Percentiles rank a stretch among this genome's conserved stretches.
Evolutionary conservation across 2,797 vertebrate genomes (phyloP).

Genomic region (Florisuga fusca): DNA sequence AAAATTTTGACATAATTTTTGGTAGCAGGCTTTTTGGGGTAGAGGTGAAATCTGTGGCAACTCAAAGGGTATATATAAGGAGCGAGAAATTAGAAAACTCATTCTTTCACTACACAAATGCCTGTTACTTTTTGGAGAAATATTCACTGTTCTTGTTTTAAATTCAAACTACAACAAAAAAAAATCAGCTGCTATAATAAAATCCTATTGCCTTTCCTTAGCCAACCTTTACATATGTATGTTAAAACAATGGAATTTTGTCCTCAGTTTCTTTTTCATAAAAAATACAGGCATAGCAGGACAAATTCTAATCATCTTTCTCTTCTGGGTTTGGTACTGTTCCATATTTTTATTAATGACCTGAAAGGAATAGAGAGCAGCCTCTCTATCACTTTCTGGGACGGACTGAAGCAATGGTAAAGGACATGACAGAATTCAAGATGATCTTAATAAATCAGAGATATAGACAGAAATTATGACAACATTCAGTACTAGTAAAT

Average conservation of each 20-base stretch:
- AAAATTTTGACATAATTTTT: neutral
- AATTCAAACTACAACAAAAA: neutral
- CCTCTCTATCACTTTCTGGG: neutral
- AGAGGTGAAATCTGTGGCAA: neutral
- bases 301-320: neutral
- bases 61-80: neutral
- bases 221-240: neutral
- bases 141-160: neutral
- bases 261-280: neutral
- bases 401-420: neutral
- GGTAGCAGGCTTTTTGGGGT: neutral
- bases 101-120: neutral
- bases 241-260: neutral
- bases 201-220: neutral
- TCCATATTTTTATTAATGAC: neutral
- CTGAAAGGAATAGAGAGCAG: neutral
- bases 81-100: neutral
- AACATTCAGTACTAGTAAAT: neutral
- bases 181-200: neutral
- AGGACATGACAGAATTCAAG: neutral
- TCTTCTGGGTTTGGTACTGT: neutral
- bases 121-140: rapidly evolving
- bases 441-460: neutral
- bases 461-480: neutral
- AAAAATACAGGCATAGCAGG: neutral